A percentile compares a stretch with the other conserved stretches of the same genome.
Evolutionary conservation across 2,888 invertebrate species (phyloP).

Genomic region (Drosophila greeni): DNA sequence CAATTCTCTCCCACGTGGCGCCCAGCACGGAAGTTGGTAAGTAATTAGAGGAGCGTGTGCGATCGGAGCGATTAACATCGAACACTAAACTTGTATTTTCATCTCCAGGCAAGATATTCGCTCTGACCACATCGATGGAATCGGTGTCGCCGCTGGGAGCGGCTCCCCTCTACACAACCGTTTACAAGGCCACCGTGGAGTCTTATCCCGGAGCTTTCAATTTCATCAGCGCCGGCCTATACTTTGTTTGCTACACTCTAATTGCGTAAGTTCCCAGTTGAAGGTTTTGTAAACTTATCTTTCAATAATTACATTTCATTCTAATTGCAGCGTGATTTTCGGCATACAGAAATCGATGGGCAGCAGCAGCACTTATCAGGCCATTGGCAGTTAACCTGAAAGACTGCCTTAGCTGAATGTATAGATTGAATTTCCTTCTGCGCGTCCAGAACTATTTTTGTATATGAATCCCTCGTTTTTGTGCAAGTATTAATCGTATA

Average conservation of each 20-base stretch:
- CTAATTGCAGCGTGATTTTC: constrained; percentile 69
- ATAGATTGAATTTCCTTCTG: constrained; percentile 28
- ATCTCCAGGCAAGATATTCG: constrained; percentile 82
- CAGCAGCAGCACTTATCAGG: constrained; percentile 66
- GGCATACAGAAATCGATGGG: constrained; percentile 76
- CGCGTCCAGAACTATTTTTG: constrained; percentile 17
- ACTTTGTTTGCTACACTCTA: constrained; percentile 78
- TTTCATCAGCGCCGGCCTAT: constrained; percentile 80
- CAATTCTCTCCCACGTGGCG: constrained; percentile 77
- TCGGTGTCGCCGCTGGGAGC: constrained; percentile 82
- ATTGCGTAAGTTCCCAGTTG: constrained; percentile 79
- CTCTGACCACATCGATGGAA: constrained; percentile 84
- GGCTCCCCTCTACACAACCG: constrained; percentile 82
- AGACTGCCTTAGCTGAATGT: constrained; percentile 24
- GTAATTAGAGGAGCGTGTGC: constrained; percentile 22
- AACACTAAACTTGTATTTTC: neutral
- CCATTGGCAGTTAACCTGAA: constrained; percentile 72
- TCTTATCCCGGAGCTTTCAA: constrained; percentile 82
- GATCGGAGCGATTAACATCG: neutral
- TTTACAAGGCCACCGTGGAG: constrained; percentile 81
- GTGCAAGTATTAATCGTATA: constrained; percentile 47
- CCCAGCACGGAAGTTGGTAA: constrained; percentile 78
- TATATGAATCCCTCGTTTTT: constrained; percentile 13
- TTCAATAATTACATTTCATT: neutral
- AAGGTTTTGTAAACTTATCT: neutral